These are phyloP conservation scores for Lysiphlebus fabarum DNA, from an alignment of 1,140 invertebrate species.

Conservation along the genomic window DNA sequence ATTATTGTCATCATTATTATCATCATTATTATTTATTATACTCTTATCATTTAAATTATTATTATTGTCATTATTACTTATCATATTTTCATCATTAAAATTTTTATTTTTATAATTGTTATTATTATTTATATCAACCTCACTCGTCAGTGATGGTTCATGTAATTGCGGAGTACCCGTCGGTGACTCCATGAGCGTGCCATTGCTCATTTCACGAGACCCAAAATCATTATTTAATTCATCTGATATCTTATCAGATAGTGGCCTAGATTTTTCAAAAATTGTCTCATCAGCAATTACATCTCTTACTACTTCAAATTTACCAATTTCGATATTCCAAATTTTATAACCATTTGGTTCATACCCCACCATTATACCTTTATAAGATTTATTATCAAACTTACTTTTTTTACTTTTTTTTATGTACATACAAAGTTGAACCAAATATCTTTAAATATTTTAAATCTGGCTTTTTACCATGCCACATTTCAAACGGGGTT, in stretches of 20 bases:
- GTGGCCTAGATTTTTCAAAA: too few relatives aligned
- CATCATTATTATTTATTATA: conserved; percentile 3
- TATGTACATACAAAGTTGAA: conserved; percentile 41
- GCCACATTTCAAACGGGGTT: conserved; percentile 54
- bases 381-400: conserved; percentile 46
- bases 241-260: too few relatives aligned
- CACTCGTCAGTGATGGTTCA: too few relatives aligned
- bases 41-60: conserved; percentile 35
- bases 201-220: too few relatives aligned
- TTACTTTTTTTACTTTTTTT: conserved; percentile 29
- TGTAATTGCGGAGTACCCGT: too few relatives aligned
- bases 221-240: too few relatives aligned
- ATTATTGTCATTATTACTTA: conserved; percentile 46
- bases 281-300: too few relatives aligned
- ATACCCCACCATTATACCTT: conserved; percentile 47
- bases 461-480: conserved; percentile 47
- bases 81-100: conserved; percentile 42
- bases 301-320: too few relatives aligned
- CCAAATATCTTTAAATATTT: conserved; percentile 54
- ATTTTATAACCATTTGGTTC: conserved; percentile 50
- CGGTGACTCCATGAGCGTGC: too few relatives aligned
- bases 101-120: conserved; percentile 37
- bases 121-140: too few relatives aligned
- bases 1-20: conserved; percentile 6
- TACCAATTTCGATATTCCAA: too few relatives aligned